phyloP scores from a whole-genome alignment of 2,888 invertebrate genomes.

The Autographa pulchrina region DNA sequence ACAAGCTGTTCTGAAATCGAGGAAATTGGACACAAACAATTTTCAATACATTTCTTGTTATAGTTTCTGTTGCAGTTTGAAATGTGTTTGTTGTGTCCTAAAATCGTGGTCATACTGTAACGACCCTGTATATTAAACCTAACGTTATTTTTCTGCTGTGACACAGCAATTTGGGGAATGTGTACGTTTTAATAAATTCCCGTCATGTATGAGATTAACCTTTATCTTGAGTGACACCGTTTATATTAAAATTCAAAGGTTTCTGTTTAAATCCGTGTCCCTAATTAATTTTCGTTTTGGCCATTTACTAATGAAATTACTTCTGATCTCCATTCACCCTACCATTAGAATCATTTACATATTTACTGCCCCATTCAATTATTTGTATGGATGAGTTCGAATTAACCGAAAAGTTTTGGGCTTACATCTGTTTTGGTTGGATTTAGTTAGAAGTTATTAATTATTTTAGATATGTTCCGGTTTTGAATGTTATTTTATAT shows the following conservation, averaged over 20 bases:
- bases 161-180: constrained; percentile 1
- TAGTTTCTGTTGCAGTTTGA: too few relatives aligned
- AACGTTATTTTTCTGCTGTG: constrained; percentile 1
- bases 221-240: constrained; percentile 52
- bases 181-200: constrained; percentile 10
- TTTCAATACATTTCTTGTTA: background rate
- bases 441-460: background rate
- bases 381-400: constrained; percentile 7
- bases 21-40: background rate
- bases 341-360: constrained; percentile 1
- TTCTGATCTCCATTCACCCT: constrained; percentile 12
- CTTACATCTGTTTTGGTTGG: constrained; percentile 3
- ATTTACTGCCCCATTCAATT: constrained; percentile 5
- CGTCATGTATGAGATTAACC: constrained; percentile 44
- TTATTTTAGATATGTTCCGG: constrained; percentile 2
- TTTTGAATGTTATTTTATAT: background rate
- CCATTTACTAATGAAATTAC: constrained; percentile 54
- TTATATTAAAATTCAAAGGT: constrained; percentile 43
- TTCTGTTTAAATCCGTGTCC: constrained; percentile 27
- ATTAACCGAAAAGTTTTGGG: background rate
- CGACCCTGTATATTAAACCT: background rate
- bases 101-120: background rate
- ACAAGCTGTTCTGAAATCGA: background rate
- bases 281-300: constrained; percentile 45
- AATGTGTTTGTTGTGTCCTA: background rate